Conservation (phyloP, 2,888 invertebrate genomes). For the Drosophila hawaiiensis region DNA sequence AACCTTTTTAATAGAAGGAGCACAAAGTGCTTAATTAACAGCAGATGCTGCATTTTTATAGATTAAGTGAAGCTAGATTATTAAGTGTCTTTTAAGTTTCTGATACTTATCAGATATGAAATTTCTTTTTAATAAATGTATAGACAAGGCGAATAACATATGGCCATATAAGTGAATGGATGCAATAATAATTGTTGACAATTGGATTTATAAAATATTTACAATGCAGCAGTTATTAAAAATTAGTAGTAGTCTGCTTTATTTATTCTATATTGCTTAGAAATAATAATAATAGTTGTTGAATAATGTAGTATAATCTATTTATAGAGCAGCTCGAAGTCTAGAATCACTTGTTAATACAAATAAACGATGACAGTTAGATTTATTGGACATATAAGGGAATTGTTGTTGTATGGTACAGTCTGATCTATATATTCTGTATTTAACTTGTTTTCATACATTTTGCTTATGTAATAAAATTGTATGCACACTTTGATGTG, state of each 20-base stretch:
- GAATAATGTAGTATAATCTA: not conserved
- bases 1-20: not conserved
- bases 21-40: not conserved
- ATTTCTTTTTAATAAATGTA: not conserved
- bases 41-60: not conserved
- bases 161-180: not conserved
- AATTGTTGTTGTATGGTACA: not conserved
- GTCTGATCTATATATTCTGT: not conserved
- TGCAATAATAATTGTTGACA: not conserved
- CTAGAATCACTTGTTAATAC: not conserved
- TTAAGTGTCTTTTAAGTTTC: not conserved
- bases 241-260: not conserved
- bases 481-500: conserved; percentile 31
- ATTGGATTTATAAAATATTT: not conserved
- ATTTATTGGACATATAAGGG: not conserved
- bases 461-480: conserved; percentile 10
- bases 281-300: not conserved
- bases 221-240: not conserved
- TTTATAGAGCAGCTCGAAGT: not conserved
- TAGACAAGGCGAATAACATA: not conserved
- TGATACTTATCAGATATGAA: not conserved
- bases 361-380: not conserved
- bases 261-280: not conserved
- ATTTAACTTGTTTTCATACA: not conserved
- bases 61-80: not conserved